Base-by-base conservation (phyloP, 2,888 invertebrate genomes). In the Oscheius sp. region DNA sequence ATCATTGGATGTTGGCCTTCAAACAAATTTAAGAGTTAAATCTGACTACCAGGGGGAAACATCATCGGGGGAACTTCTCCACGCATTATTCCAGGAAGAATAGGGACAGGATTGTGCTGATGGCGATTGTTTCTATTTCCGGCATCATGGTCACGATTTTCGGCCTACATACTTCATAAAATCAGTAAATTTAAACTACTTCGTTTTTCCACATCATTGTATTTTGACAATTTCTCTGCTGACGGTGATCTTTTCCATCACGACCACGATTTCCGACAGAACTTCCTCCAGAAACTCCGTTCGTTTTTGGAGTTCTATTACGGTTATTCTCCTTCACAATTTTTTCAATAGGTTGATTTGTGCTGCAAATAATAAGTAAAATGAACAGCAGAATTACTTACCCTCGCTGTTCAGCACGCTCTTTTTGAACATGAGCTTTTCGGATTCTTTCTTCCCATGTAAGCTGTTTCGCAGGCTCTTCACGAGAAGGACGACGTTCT, bases 371-470 rank as follows among this genome's bases (percentile, higher is more conserved):
- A n/a, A 36, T 22, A 49, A 49, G 24, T 22, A 17, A 20, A 9
- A 4, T 5, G 24, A 49, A 49, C 20, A 36, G 41, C 20, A 41
- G 36, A 36, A 9, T 24, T n/a, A 26, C 41, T 12, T 14, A 41
- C 44, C 44, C 44, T 41, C 59, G 32, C 36, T 57, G 50, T 45
- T 77, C 77, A 4, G 72, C 74, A 28, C 77, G 67, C 30, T 66
- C 73, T 41, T 74, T 74, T 36, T 75, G 74, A 59, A 72, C 73
- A 17, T 68, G 33, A 3, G 75, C 79, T 56, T 76, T 77, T 56
- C 72, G 64, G 32, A 80, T 38, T 5, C 79, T 54, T 57, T 77
- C 79, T 57, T 80, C 77, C 73, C 77, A 80, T 12, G 79, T 76
- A 33, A 80, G 70, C 33, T 75, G 74, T 24, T 72, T 57, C 1